These are phyloP conservation scores for Cremastinae sp. DNA, from an alignment of 2,888 invertebrate species.

Conservation along the genomic window DNA sequence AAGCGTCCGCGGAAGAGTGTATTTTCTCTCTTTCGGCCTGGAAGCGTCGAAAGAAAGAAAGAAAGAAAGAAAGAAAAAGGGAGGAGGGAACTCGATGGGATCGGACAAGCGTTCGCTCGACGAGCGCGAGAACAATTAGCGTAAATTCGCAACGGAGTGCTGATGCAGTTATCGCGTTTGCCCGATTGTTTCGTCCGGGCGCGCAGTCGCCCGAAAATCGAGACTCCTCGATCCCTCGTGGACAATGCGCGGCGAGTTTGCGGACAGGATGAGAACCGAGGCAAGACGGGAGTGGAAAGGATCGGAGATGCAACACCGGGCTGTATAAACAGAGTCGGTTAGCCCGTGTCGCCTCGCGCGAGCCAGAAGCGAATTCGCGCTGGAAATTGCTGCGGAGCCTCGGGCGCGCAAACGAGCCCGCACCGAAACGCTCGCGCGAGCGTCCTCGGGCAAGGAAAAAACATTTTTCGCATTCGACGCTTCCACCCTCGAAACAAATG, in stretches of 20 bases:
- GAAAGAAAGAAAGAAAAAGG: background rate
- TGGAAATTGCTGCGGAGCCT: constrained; percentile 66
- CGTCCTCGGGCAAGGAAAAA: background rate
- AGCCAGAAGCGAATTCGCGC: constrained; percentile 70
- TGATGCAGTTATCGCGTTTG: constrained; percentile 76
- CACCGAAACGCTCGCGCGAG: constrained; percentile 26
- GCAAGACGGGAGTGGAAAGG: constrained; percentile 5
- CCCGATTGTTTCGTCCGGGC: constrained; percentile 71
- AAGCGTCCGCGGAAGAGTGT: background rate
- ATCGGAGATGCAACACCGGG: constrained; percentile 20
- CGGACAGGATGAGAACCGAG: constrained; percentile 36
- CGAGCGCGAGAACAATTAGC: constrained; percentile 70
- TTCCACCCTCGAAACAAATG: no score
- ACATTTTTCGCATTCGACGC: background rate
- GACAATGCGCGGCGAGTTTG: constrained; percentile 35
- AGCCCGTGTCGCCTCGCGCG: constrained; percentile 15
- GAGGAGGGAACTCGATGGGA: constrained; percentile 1
- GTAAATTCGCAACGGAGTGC: constrained; percentile 68
- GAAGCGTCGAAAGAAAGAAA: background rate
- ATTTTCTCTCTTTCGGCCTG: background rate
- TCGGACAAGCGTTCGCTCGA: constrained; percentile 28
- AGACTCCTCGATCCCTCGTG: background rate
- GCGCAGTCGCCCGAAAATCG: constrained; percentile 59
- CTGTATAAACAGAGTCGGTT: constrained; percentile 30
- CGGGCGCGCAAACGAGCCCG: constrained; percentile 33